Percentiles rank a stretch among this genome's conserved stretches.
phyloP scores from a whole-genome alignment of 2,113 vertebrate species.

The Clinocottus analis region DNA sequence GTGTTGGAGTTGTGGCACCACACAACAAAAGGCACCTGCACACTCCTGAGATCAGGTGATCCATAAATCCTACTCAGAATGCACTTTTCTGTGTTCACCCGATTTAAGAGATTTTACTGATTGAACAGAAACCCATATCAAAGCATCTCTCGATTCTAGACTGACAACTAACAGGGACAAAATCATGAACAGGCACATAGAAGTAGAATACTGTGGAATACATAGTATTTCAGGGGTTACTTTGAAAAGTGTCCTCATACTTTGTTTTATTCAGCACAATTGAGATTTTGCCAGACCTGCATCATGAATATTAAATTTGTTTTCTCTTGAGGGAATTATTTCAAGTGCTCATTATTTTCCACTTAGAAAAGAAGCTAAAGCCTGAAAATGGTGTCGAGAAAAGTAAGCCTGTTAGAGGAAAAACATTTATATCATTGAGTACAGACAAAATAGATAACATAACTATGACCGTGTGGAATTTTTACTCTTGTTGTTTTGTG shows the following conservation, averaged over 20 bases:
- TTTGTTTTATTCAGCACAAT: slow-evolving; percentile 38
- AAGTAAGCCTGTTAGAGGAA: not conserved
- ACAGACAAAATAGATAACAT: not conserved
- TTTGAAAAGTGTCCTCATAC: slow-evolving; percentile 26
- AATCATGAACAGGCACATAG: slow-evolving; percentile 10
- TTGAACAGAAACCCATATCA: slow-evolving; percentile 38
- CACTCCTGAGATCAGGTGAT: slow-evolving; percentile 56
- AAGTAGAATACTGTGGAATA: slow-evolving; percentile 18
- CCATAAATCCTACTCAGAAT: slow-evolving; percentile 52
- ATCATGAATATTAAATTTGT: slow-evolving; percentile 24
- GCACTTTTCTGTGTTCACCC: slow-evolving; percentile 67
- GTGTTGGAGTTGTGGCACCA: slow-evolving; percentile 31
- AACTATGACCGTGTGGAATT: not conserved
- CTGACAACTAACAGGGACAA: slow-evolving; percentile 1
- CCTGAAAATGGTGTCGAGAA: not conserved
- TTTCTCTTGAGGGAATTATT: slow-evolving; percentile 8
- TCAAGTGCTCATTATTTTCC: slow-evolving; percentile 26
- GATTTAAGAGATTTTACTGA: slow-evolving; percentile 36
- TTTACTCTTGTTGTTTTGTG: not conserved
- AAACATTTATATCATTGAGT: not conserved
- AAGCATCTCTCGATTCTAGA: slow-evolving; percentile 24
- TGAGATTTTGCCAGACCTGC: slow-evolving; percentile 19
- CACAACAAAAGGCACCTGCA: slow-evolving; percentile 45
- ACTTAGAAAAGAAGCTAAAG: slow-evolving; percentile 13
- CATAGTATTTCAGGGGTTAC: slow-evolving; percentile 4